Percentiles rank a stretch among this genome's conserved stretches.
Evolutionary conservation across 2,113 vertebrate genomes (phyloP).

Genomic region (Halcyon malimbica): DNA sequence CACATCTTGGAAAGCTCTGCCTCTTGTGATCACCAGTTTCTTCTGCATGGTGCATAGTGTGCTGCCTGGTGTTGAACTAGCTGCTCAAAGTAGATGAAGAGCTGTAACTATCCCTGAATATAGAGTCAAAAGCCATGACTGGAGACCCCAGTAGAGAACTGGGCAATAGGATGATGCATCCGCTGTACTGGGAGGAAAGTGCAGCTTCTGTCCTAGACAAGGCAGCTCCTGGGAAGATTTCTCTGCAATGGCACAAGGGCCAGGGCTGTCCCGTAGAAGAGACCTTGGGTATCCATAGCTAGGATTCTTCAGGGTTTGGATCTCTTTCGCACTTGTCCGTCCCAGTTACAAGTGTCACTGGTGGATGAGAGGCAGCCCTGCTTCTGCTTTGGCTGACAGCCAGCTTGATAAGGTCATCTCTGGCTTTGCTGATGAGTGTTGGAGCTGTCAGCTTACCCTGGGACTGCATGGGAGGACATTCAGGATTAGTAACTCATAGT

Average conservation of each 20-base stretch:
- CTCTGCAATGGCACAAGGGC: not conserved
- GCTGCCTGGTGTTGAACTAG: not conserved
- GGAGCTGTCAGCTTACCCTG: not conserved
- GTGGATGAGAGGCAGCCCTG: not conserved
- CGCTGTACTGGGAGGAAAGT: not conserved
- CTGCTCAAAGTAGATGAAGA: not conserved
- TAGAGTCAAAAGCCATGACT: not conserved
- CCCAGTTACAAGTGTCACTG: not conserved
- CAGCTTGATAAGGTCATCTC: accelerated
- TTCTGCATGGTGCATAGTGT: accelerated
- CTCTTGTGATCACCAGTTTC: not conserved
- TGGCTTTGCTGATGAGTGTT: not conserved
- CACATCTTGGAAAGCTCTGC: not conserved
- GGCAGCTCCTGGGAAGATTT: not conserved
- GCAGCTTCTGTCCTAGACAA: not conserved
- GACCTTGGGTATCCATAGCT: not conserved
- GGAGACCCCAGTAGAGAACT: not conserved
- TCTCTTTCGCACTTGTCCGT: not conserved
- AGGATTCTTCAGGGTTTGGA: not conserved
- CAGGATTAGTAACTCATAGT: not conserved
- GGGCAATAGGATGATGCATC: not conserved
- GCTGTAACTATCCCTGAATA: accelerated
- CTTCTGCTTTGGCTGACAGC: not conserved
- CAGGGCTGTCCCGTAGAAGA: not conserved
- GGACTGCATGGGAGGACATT: not conserved